phyloP scores from a whole-genome alignment of 2,113 vertebrate genomes.

The Cyprinodon tularosa region DNA sequence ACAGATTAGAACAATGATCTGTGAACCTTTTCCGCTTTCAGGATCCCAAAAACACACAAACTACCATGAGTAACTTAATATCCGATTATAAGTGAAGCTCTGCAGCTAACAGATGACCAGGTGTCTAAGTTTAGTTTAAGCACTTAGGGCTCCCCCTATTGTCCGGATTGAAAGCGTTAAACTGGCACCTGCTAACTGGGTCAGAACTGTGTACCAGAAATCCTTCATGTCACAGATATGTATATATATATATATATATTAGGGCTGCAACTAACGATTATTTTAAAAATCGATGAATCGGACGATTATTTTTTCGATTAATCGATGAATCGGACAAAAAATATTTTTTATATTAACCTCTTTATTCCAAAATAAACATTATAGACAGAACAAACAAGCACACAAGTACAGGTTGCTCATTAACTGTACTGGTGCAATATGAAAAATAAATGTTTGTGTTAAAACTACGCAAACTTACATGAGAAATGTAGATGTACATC shows the following conservation, averaged over 20 bases:
- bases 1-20: slow-evolving; percentile 69
- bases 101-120: slow-evolving; percentile 16
- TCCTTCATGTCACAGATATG: background rate
- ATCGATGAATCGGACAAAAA: no score
- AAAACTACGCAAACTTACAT: no score
- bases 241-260: background rate
- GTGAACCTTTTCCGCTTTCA: slow-evolving; percentile 57
- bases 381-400: no score
- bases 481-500: no score
- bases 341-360: no score
- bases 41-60: slow-evolving; percentile 58
- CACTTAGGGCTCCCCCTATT: slow-evolving; percentile 73
- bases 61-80: background rate
- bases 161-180: slow-evolving; percentile 33
- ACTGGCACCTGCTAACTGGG: background rate
- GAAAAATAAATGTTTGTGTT: no score
- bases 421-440: no score
- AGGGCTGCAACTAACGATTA: no score
- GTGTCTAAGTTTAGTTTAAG: slow-evolving; percentile 24
- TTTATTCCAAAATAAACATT: no score
- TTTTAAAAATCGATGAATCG: no score
- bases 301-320: no score
- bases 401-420: no score
- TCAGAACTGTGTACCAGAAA: background rate
- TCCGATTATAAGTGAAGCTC: slow-evolving; percentile 38